A percentile compares a stretch with the other conserved stretches of the same genome.
Evolutionary conservation across 2,888 invertebrate genomes (phyloP).

Genomic region (Drosophila falleni): DNA sequence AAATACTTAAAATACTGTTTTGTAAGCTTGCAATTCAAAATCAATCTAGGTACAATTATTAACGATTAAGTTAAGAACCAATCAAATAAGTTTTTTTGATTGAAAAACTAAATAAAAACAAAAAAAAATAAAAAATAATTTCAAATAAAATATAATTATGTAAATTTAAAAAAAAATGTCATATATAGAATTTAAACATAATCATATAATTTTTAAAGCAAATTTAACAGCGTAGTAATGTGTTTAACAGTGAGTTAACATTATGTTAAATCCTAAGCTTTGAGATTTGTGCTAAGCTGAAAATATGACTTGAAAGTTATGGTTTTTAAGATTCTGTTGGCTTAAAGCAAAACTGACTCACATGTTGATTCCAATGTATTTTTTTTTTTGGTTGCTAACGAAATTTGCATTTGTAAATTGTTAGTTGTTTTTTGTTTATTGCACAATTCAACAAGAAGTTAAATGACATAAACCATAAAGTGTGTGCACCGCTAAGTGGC

Average conservation of each 20-base stretch:
- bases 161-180: no score
- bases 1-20: background rate
- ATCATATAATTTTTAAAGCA: no score
- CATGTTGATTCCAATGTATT: slow-evolving; percentile 13
- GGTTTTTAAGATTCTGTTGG: background rate
- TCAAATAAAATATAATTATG: no score
- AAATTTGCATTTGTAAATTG: slow-evolving; percentile 70
- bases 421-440: slow-evolving; percentile 62
- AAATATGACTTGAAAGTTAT: background rate
- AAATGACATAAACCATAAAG: slow-evolving; percentile 57
- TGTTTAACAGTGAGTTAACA: background rate
- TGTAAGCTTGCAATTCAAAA: background rate
- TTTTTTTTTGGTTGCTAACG: slow-evolving; percentile 18
- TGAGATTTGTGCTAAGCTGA: background rate
- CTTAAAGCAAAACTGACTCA: slow-evolving; percentile 16
- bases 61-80: no score
- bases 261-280: background rate
- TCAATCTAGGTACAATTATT: no score
- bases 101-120: no score
- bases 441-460: slow-evolving; percentile 68
- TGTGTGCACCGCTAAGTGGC: slow-evolving; percentile 27
- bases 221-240: background rate
- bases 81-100: no score
- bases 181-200: no score
- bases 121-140: no score